Conservation (phyloP, 2,888 invertebrate genomes). For the Perithous albicinctus region DNA sequence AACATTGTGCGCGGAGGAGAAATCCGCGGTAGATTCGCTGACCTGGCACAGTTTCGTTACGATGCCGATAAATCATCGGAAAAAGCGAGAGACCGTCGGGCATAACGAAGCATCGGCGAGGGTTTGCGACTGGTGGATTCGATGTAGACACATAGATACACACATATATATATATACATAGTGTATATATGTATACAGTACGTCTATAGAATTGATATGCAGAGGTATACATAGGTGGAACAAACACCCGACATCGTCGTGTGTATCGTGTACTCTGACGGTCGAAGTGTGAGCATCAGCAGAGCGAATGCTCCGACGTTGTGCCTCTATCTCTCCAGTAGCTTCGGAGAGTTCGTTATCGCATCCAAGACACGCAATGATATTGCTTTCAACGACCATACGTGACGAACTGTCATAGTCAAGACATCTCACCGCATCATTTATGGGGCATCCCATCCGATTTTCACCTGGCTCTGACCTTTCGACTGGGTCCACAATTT, state of each 20-base stretch:
- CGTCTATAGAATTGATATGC: conserved; percentile 7
- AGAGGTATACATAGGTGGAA: conserved; percentile 1
- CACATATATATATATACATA: too few species aligned
- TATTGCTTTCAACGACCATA: conserved; percentile 1
- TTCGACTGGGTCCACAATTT: too few species aligned
- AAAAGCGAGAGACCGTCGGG: conserved; percentile 37
- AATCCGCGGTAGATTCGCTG: conserved; percentile 38
- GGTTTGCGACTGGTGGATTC: conserved; percentile 19
- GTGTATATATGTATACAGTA: neutral
- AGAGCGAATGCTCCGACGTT: conserved; percentile 1
- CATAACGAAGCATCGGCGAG: conserved; percentile 48
- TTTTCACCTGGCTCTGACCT: too few species aligned
- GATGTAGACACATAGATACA: conserved; percentile 5
- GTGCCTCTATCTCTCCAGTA: neutral
- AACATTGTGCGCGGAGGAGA: too few species aligned
- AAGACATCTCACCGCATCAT: neutral
- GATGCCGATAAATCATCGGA: conserved; percentile 55
- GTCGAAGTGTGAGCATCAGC: neutral
- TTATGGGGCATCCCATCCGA: too few species aligned
- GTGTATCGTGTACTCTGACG: conserved; percentile 22
- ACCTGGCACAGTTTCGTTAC: conserved; percentile 45
- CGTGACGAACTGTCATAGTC: neutral
- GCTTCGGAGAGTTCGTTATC: conserved; percentile 37
- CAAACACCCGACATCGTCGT: conserved; percentile 15
- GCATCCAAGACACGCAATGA: conserved; percentile 31